Base-by-base conservation (phyloP, 2,888 invertebrate species). In the Sinohyriopsis cumingii region DNA sequence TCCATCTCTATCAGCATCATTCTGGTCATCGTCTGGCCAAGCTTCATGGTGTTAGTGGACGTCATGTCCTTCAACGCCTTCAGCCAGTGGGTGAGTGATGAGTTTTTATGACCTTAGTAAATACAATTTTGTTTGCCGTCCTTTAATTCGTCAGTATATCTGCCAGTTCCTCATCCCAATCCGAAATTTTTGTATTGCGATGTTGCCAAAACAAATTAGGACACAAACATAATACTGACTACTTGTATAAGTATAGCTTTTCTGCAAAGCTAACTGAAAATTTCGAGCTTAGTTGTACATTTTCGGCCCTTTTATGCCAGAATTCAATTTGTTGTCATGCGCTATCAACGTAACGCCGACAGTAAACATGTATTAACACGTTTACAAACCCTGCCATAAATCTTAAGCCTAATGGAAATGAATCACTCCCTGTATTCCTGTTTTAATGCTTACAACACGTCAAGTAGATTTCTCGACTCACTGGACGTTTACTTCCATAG, bases 21-120 rank as follows among this genome's bases (percentile, higher is more conserved):
- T 15, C 66, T 89, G 24, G 69, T 89, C 20, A 45, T 88, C 45
- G 5, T 89, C 18, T 88, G 88, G 88, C 89, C 89, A 1, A 66
- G 79, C 18, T 65, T 75, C 19, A 86, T 85, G 81, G 73, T 84
- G 19, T 71, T 80, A 12, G 76, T 79, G 0, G 82, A 79, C 1
- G 82, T 83, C 3, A 82, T 89, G 84, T 76, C 74, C 56, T 60
- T 69, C 5, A 22, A 45, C 0, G 71, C 76, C 19, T 88, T 89
- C 68, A 77, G 53, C 5, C 69, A 76, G 25, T 88, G 88, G 89
- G 88, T 88, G 75, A 71, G 82, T 77, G 61, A 53, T 28, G 12
- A 19, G 54, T 55, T 19, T 70, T 33, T n/a, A 6, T 18, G 15
- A 19, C 19, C 9, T 45, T 7, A 9, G 33, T 33, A n/a, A 33